These are phyloP conservation scores for Tribolium freemani DNA, from an alignment of 2,888 invertebrate genomes.

Conservation along the genomic window DNA sequence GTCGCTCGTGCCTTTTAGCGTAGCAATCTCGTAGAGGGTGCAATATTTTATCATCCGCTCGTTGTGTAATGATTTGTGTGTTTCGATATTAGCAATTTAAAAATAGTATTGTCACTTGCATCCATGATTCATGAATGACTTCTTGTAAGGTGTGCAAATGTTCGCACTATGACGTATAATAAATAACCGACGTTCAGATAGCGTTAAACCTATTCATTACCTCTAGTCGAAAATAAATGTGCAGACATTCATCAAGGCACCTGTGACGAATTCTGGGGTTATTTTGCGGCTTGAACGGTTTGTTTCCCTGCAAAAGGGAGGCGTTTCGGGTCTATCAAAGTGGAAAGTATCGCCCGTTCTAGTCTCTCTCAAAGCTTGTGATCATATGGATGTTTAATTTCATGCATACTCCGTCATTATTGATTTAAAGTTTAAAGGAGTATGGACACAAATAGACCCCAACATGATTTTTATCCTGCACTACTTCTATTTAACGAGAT, in stretches of 20 bases:
- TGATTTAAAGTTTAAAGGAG: constrained; percentile 44
- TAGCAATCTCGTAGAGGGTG: too few species aligned
- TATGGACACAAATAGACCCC: constrained; percentile 35
- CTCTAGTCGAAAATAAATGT: constrained; percentile 41
- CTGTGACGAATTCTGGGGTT: constrained; percentile 54
- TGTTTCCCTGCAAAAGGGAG: constrained; percentile 51
- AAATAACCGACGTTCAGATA: constrained; percentile 41
- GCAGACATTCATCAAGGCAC: constrained; percentile 48
- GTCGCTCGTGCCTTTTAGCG: too few species aligned
- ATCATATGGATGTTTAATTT: constrained; percentile 55
- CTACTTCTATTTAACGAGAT: constrained; percentile 7
- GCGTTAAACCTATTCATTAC: constrained; percentile 36
- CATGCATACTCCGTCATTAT: constrained; percentile 51
- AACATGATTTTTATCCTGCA: constrained; percentile 31
- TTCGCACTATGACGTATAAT: constrained; percentile 38
- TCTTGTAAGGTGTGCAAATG: constrained; percentile 25
- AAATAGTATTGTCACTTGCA: background rate
- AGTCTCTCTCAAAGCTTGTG: constrained; percentile 53
- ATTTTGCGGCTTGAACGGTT: constrained; percentile 50
- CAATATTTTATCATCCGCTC: too few species aligned
- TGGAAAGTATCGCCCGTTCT: constrained; percentile 55
- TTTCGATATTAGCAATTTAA: background rate
- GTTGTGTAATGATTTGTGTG: too few species aligned
- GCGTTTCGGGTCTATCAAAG: constrained; percentile 51
- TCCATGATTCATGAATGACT: constrained; percentile 38